Evolutionary conservation across 2,888 invertebrate species (phyloP).

Genomic region (Platycheirus rosarum): DNA sequence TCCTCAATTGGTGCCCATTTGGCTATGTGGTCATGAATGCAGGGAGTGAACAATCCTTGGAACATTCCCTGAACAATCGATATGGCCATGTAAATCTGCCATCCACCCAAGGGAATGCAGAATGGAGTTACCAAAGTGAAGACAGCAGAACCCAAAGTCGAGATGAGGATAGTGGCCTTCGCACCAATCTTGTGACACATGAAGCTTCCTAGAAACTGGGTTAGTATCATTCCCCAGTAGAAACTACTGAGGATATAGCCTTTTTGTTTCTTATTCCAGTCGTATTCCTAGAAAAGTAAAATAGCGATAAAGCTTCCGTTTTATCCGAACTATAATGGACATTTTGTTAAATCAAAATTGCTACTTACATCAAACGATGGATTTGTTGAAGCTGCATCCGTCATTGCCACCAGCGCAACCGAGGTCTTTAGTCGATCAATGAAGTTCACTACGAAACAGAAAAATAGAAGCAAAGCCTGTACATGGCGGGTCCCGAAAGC

Average conservation of each 20-base stretch:
- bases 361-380: constrained; percentile 83
- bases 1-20: constrained; percentile 87
- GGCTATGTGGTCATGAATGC: constrained; percentile 86
- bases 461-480: constrained; percentile 85
- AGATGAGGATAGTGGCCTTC: constrained; percentile 84
- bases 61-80: constrained; percentile 87
- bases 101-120: constrained; percentile 86
- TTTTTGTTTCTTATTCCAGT: constrained; percentile 84
- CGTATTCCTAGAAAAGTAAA: constrained; percentile 76
- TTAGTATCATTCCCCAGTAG: constrained; percentile 89
- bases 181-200: constrained; percentile 87
- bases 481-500: constrained; percentile 85
- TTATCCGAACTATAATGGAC: too few relatives aligned
- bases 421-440: constrained; percentile 87
- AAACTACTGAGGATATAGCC: constrained; percentile 88
- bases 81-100: constrained; percentile 84
- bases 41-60: constrained; percentile 86
- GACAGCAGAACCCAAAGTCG: constrained; percentile 86
- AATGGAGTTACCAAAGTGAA: constrained; percentile 86
- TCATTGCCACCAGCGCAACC: constrained; percentile 90
- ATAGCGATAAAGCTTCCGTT: too few relatives aligned
- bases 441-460: constrained; percentile 85
- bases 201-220: constrained; percentile 86
- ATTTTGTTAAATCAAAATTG: too few relatives aligned
- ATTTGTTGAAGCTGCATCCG: constrained; percentile 83